Conservation (phyloP, 2,113 vertebrate genomes). For the Protomyctophum bolini region DNA sequence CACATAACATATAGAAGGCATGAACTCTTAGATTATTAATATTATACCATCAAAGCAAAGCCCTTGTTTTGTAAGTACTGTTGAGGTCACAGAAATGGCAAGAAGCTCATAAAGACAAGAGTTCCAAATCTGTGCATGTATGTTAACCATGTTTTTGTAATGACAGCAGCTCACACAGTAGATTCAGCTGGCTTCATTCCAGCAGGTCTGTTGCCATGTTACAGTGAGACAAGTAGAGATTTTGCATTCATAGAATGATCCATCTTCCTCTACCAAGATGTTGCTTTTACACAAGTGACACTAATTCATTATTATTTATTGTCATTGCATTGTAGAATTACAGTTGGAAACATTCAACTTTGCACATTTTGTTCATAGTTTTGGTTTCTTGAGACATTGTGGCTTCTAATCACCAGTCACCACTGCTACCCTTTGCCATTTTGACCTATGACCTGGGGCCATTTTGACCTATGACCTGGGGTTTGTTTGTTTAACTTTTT, state of each 20-base stretch:
- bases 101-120: background rate
- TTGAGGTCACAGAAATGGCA: background rate
- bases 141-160: background rate
- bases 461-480: background rate
- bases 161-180: background rate
- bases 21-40: no score
- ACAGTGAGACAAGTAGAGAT: conserved; percentile 37
- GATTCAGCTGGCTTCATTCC: conserved; percentile 27
- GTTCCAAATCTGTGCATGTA: background rate
- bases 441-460: background rate
- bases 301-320: background rate
- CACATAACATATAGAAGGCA: no score
- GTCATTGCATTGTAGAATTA: background rate
- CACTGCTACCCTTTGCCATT: background rate
- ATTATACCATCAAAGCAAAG: no score
- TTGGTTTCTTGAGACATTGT: background rate
- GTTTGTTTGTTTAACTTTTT: conserved; percentile 1
- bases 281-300: conserved; percentile 21
- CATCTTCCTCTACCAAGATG: conserved; percentile 36
- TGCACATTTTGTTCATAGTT: background rate
- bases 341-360: background rate
- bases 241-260: conserved; percentile 38
- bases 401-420: background rate
- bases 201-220: conserved; percentile 60
- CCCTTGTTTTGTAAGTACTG: background rate